Evolutionary conservation across 2,888 invertebrate species (phyloP).

Genomic region (Lissocephala sabroskyi): DNA sequence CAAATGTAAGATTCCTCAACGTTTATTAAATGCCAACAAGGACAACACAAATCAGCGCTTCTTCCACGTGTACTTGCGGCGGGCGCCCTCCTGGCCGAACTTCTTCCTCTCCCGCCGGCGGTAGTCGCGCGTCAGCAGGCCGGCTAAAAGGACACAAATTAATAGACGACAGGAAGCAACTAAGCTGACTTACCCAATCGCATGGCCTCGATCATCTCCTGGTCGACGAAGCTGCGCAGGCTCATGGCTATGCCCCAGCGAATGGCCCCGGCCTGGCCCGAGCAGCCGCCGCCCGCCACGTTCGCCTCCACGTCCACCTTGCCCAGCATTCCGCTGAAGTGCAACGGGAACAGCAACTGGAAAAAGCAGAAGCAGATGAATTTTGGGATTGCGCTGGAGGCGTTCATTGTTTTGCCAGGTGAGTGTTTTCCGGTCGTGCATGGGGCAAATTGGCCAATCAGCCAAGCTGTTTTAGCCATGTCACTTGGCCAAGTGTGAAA

Average conservation of each 20-base stretch:
- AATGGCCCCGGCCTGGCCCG: slow-evolving; percentile 90
- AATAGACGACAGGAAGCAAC: slow-evolving; percentile 27
- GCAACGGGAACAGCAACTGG: slow-evolving; percentile 87
- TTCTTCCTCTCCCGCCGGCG: slow-evolving; percentile 90
- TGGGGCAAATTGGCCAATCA: too few relatives aligned
- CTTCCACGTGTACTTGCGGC: slow-evolving; percentile 94
- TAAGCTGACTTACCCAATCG: slow-evolving; percentile 78
- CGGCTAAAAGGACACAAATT: slow-evolving; percentile 76
- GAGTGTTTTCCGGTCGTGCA: not conserved
- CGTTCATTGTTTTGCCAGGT: slow-evolving; percentile 31
- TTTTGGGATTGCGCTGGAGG: slow-evolving; percentile 28
- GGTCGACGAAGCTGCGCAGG: slow-evolving; percentile 86
- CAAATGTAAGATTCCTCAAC: slow-evolving; percentile 79
- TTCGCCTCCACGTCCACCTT: slow-evolving; percentile 88
- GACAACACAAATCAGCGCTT: slow-evolving; percentile 77
- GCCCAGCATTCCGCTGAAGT: slow-evolving; percentile 83
- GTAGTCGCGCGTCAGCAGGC: slow-evolving; percentile 86
- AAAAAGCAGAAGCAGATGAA: slow-evolving; percentile 47
- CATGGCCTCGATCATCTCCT: slow-evolving; percentile 85
- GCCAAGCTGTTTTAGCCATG: slow-evolving; percentile 13
- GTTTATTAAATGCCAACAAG: slow-evolving; percentile 16
- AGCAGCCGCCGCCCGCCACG: slow-evolving; percentile 81
- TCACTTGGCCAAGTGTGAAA: too few relatives aligned
- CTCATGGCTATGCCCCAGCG: slow-evolving; percentile 90
- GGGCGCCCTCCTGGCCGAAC: slow-evolving; percentile 91